Conservation (phyloP, 1,140 invertebrate genomes). For the Trypoxylus dichotomus region DNA sequence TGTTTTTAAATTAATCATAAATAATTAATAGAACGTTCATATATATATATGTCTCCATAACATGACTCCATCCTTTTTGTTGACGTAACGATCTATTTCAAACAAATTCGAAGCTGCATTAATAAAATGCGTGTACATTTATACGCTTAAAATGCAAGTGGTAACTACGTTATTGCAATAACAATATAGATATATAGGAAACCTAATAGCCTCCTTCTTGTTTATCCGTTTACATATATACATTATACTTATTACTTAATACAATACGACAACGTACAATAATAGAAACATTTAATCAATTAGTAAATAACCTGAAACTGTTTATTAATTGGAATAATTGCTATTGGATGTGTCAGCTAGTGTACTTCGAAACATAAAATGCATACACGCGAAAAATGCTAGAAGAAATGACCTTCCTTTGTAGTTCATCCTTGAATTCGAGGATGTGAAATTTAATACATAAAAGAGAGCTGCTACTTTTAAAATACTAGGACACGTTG, state of each 20-base stretch:
- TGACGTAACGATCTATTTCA: neutral
- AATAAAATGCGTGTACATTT: neutral
- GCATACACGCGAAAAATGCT: neutral
- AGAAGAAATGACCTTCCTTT: neutral
- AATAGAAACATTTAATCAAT: slow-evolving; percentile 5
- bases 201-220: neutral
- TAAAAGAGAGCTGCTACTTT: neutral
- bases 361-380: neutral
- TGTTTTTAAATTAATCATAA: too few species aligned
- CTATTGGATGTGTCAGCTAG: neutral
- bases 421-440: neutral
- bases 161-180: neutral
- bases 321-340: slow-evolving; percentile 1
- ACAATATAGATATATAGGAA: neutral
- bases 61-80: neutral
- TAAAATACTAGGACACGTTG: too few species aligned
- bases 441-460: neutral
- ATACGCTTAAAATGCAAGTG: neutral
- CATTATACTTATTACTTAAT: neutral
- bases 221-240: neutral
- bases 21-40: neutral
- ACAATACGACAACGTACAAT: neutral
- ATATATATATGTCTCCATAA: neutral
- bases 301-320: neutral
- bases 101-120: neutral